Percentiles rank a stretch among this genome's conserved stretches.
Evolutionary conservation across 2,797 vertebrate species (phyloP).

Genomic region (Poecilia gillii): DNA sequence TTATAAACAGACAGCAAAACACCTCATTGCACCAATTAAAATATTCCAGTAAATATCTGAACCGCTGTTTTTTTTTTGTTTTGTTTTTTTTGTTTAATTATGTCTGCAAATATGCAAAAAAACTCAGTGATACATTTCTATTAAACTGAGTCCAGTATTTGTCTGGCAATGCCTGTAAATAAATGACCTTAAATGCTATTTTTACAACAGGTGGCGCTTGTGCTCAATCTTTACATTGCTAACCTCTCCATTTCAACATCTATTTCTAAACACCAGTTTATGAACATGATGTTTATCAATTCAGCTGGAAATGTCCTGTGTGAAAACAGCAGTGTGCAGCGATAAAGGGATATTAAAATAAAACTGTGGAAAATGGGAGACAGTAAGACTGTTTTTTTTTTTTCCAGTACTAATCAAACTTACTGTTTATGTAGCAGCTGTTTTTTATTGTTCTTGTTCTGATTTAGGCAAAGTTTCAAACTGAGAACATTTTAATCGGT

Average conservation of each 20-base stretch:
- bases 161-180: not conserved
- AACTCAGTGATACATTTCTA: not conserved
- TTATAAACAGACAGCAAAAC: not conserved
- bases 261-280: not conserved
- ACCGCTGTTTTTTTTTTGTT: not conserved
- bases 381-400: not conserved
- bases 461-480: not conserved
- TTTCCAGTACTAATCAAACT: not conserved
- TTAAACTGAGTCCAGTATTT: not conserved
- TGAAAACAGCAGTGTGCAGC: not conserved
- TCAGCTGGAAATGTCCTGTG: not conserved
- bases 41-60: not conserved
- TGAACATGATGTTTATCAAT: not conserved
- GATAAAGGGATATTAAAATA: not conserved
- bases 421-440: not conserved
- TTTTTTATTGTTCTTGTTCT: not conserved
- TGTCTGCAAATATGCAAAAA: not conserved
- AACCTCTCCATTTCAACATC: not conserved
- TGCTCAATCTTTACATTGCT: not conserved
- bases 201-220: not conserved
- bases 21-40: not conserved
- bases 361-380: not conserved
- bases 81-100: no score
- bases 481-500: not conserved
- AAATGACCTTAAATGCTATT: not conserved